These are phyloP conservation scores for Monarcha castaneiventris DNA, from an alignment of 2,113 vertebrate genomes.

Conservation along the genomic window DNA sequence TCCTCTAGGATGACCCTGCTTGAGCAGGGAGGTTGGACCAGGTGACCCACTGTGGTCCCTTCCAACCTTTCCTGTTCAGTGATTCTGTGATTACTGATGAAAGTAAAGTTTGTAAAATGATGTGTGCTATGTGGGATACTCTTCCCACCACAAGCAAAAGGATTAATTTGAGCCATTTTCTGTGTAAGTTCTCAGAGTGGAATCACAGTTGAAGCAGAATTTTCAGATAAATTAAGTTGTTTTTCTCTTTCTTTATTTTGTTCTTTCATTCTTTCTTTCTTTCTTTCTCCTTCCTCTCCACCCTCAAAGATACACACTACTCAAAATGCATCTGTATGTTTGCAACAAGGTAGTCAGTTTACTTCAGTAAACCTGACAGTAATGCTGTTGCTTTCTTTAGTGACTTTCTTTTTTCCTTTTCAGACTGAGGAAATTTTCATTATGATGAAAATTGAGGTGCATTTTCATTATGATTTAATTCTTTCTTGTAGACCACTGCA, in stretches of 20 bases:
- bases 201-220: neutral
- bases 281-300: rapidly evolving
- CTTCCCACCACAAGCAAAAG: neutral
- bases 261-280: too few relatives aligned
- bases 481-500: neutral
- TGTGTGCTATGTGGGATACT: neutral
- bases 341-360: neutral
- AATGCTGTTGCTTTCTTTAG: neutral
- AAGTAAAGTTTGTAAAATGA: neutral
- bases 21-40: neutral
- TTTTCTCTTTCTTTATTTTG: rapidly evolving
- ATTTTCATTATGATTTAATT: neutral
- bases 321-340: neutral
- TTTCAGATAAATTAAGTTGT: neutral
- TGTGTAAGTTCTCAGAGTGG: neutral
- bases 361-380: neutral
- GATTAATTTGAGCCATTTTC: neutral
- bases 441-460: neutral
- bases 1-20: too few relatives aligned
- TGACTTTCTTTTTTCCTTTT: neutral
- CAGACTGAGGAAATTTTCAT: neutral
- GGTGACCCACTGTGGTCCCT: neutral
- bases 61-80: neutral
- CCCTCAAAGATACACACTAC: neutral
- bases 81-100: neutral